These are phyloP conservation scores for Himalopsyche phryganea DNA, from an alignment of 1,140 invertebrate species.

Conservation along the genomic window DNA sequence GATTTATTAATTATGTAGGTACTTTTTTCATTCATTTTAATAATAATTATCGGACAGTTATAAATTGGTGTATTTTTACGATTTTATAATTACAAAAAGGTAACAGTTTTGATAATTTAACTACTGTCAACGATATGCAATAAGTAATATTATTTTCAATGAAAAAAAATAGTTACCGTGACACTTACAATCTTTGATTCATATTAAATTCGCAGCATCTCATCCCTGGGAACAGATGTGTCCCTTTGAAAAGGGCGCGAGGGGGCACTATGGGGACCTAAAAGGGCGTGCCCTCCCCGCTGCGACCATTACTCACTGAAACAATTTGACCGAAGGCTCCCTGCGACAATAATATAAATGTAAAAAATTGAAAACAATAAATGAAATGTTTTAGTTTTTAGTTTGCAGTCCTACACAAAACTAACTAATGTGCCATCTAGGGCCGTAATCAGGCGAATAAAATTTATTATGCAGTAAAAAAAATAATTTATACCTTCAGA, in stretches of 20 bases:
- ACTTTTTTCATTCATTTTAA: no score
- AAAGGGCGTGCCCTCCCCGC: not conserved
- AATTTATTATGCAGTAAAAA: no score
- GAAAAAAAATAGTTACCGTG: not conserved
- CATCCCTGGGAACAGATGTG: slow-evolving; percentile 8
- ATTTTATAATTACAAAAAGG: no score
- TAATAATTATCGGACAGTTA: no score
- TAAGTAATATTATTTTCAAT: no score
- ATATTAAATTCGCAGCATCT: not conserved
- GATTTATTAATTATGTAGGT: no score
- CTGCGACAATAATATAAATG: not conserved
- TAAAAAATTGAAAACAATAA: not conserved
- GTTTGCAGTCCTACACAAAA: not conserved
- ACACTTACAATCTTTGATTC: not conserved
- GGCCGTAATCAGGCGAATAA: not conserved
- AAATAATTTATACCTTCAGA: no score
- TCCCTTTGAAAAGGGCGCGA: slow-evolving; percentile 6
- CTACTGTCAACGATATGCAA: no score
- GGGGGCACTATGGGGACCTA: not conserved
- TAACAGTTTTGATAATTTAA: no score
- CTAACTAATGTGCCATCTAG: no score
- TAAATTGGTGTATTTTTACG: no score
- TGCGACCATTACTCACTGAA: slow-evolving; percentile 14
- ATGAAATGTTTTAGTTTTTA: not conserved
- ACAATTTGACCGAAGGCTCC: slow-evolving; percentile 3